Conservation (phyloP, 2,113 vertebrate genomes). For the Aramus guarauna region DNA sequence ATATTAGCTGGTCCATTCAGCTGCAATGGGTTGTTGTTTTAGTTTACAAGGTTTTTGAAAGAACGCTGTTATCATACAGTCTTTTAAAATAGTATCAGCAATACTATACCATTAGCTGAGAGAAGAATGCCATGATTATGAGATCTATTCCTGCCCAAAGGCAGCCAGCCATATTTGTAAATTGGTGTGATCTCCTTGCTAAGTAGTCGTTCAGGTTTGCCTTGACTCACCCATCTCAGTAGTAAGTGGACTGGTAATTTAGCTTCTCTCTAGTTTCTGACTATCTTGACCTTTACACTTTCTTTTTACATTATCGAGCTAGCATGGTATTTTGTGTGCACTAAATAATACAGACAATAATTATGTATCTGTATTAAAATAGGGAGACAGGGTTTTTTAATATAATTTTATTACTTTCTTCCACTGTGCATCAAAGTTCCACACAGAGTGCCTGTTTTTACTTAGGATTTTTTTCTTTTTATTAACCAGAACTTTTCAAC, state of each 20-base stretch:
- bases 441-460: slow-evolving; percentile 66
- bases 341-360: not conserved
- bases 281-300: not conserved
- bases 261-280: not conserved
- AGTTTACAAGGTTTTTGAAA: not conserved
- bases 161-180: not conserved
- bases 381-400: not conserved
- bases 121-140: not conserved
- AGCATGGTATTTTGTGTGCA: not conserved
- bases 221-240: not conserved
- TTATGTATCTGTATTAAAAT: not conserved
- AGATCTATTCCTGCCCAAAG: not conserved
- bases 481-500: slow-evolving; percentile 81
- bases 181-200: not conserved
- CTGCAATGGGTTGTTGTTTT: not conserved
- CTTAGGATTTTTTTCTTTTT: slow-evolving; percentile 65
- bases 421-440: slow-evolving; percentile 60
- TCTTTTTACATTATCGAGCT: not conserved
- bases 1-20: not conserved
- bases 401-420: slow-evolving; percentile 63
- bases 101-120: not conserved
- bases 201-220: not conserved
- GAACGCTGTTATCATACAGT: not conserved
- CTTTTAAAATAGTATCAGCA: not conserved
- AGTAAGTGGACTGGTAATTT: not conserved